phyloP scores from a whole-genome alignment of 2,113 vertebrate species.

The Oryzias melastigma region DNA sequence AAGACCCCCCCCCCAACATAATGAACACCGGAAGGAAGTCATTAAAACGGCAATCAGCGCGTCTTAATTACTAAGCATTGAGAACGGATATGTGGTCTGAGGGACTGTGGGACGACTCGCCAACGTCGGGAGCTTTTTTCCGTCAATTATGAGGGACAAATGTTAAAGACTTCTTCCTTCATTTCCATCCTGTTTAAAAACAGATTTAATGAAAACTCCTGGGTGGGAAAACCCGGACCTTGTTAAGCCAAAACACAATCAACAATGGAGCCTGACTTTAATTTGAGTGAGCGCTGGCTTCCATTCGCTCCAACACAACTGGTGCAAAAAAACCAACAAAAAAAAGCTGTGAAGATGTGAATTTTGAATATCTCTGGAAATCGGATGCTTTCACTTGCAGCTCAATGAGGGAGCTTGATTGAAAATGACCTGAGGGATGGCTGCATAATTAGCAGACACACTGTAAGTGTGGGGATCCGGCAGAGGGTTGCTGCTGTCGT shows the following conservation, averaged over 20 bases:
- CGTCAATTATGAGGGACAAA: conserved; percentile 47
- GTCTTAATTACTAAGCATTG: conserved; percentile 66
- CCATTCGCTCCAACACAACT: conserved; percentile 50
- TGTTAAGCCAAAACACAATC: conserved; percentile 53
- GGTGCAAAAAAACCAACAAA: not conserved
- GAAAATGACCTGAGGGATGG: conserved; percentile 48
- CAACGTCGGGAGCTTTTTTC: conserved; percentile 36
- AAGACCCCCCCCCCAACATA: conserved; percentile 24
- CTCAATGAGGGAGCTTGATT: conserved; percentile 55
- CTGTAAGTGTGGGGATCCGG: conserved; percentile 34
- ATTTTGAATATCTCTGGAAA: conserved; percentile 7
- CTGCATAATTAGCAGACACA: conserved; percentile 52
- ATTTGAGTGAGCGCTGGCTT: conserved; percentile 40
- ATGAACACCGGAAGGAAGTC: conserved; percentile 55
- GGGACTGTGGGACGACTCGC: conserved; percentile 32
- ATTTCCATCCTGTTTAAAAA: conserved; percentile 51
- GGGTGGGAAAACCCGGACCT: conserved; percentile 15
- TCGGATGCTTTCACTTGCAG: conserved; percentile 41
- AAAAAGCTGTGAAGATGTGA: conserved; percentile 21
- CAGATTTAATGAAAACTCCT: conserved; percentile 49
- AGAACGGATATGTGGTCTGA: conserved; percentile 40
- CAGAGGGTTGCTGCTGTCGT: conserved; percentile 2
- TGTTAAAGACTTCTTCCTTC: conserved; percentile 43
- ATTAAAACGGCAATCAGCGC: conserved; percentile 68
- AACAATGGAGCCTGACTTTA: conserved; percentile 41